Evolutionary conservation across 1,140 invertebrate species (phyloP).

Genomic region (Drosophila neocordata): DNA sequence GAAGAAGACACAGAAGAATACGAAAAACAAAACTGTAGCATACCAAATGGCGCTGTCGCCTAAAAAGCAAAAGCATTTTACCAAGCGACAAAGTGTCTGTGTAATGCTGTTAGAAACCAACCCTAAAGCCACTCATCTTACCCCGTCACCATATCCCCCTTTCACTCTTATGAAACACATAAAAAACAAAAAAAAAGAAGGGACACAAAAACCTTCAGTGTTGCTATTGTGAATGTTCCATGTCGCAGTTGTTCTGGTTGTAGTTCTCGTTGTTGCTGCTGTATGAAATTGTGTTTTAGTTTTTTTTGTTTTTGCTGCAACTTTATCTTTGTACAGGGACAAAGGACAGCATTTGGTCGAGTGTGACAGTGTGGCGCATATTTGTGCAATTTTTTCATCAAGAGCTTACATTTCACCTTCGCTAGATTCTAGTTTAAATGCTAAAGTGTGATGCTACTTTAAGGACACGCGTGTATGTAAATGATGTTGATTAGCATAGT

Average conservation of each 20-base stretch:
- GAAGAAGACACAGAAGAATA: not conserved
- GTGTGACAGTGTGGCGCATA: slow-evolving; percentile 64
- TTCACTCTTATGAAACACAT: slow-evolving; percentile 31
- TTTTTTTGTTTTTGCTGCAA: slow-evolving; percentile 12
- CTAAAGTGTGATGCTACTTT: slow-evolving; percentile 24
- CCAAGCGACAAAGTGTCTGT: slow-evolving; percentile 48
- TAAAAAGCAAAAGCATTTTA: slow-evolving; percentile 45
- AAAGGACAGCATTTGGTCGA: slow-evolving; percentile 58
- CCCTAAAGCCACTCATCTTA: slow-evolving; percentile 5
- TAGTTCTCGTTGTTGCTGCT: not conserved
- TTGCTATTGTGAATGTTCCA: slow-evolving; percentile 35
- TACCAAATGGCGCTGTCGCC: slow-evolving; percentile 16
- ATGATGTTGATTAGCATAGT: slow-evolving; percentile 41
- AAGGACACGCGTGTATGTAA: slow-evolving; percentile 46
- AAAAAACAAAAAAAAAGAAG: slow-evolving; percentile 44
- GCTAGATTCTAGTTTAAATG: slow-evolving; percentile 43
- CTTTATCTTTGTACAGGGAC: slow-evolving; percentile 53
- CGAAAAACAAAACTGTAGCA: slow-evolving; percentile 8
- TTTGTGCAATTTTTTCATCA: slow-evolving; percentile 51
- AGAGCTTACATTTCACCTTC: slow-evolving; percentile 63
- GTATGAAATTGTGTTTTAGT: no score
- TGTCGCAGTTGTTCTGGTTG: slow-evolving; percentile 31
- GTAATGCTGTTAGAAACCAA: slow-evolving; percentile 48
- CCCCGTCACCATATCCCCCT: not conserved
- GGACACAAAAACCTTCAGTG: slow-evolving; percentile 58